phyloP scores from a whole-genome alignment of 2,888 invertebrate genomes.

The Phorcus lineatus region DNA sequence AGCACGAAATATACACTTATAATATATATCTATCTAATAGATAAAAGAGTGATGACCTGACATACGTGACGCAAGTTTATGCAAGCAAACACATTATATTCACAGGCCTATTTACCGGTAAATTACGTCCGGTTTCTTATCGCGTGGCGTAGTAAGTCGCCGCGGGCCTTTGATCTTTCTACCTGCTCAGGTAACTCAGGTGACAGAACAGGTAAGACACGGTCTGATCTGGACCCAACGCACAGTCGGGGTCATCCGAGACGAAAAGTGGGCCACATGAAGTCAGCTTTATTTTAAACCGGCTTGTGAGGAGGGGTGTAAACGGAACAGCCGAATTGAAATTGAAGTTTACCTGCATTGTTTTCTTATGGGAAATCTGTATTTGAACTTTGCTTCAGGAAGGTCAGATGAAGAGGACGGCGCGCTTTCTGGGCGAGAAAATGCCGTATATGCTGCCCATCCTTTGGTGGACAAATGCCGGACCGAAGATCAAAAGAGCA shows the following conservation, averaged over 20 bases:
- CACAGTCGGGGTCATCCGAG: neutral
- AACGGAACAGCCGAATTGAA: conserved; percentile 41
- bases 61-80: too few relatives aligned
- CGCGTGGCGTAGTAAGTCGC: too few relatives aligned
- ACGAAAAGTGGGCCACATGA: conserved; percentile 10
- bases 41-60: too few relatives aligned
- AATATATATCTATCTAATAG: too few relatives aligned
- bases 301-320: conserved; percentile 34
- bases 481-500: conserved; percentile 23
- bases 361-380: conserved; percentile 19
- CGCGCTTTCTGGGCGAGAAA: conserved; percentile 26
- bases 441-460: conserved; percentile 24
- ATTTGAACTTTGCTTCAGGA: conserved; percentile 16
- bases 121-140: too few relatives aligned
- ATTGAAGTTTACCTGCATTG: conserved; percentile 20
- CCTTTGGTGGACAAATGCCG: conserved; percentile 26
- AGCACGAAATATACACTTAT: too few relatives aligned
- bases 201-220: too few relatives aligned
- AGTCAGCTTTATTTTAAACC: conserved; percentile 16
- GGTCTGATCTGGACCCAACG: too few relatives aligned
- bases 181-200: too few relatives aligned
- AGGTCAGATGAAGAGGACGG: conserved; percentile 13
- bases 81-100: too few relatives aligned
- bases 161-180: too few relatives aligned
- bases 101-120: too few relatives aligned